Evolutionary conservation across 2,113 vertebrate species (phyloP), one percentile per base, ranked within the genome.

Genomic region (Heterotilapia buettikoferi): DNA sequence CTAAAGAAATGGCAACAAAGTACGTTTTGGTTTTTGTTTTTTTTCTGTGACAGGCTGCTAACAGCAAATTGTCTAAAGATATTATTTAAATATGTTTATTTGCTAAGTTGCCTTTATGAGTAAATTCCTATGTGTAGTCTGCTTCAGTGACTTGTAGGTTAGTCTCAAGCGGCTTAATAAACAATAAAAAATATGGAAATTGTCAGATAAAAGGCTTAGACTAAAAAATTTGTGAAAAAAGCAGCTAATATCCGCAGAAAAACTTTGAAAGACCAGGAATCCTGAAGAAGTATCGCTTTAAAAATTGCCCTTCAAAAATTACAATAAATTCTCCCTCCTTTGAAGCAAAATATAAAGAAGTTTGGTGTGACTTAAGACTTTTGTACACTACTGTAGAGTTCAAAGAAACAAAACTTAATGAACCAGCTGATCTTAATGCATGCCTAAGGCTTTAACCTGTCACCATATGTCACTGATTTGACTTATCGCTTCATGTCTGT

Each of bases 21-120:
- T 45, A 26, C 1, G 0, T 73, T 16, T 73, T 73, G 36, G n/a
- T n/a, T 73, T 45, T 45, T 1, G 2, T 31, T 1, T 0, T 1
- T 66, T 66, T 66, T 38, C 33, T 38, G 33, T 21, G 33, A 68
- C 63, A 40, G 33, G 33, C 63, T 8, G 33, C 61, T 66, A 66
- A 43, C 38, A 26, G 6, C 8, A 73, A 73, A 45, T 6, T 73
- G 38, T 24, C 38, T 16, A 26, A 73, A 73, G 6, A 73, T 18
- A 26, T 24, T 9, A 45, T 26, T 26, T 73, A 73, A 73, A 47
- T 45, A 5, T 45, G 38, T 9, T 26, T 73, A 43, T 76, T 29
- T 76, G 14, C 40, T 47, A 26, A 76, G 40, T 29, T 76, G 9
- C 24, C 13, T 73, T 1, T 29, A 71, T 21, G n/a, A 21, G 19